These are phyloP conservation scores for Oreonectes daqikongensis DNA, from an alignment of 2,797 vertebrate species.

Conservation along the genomic window DNA sequence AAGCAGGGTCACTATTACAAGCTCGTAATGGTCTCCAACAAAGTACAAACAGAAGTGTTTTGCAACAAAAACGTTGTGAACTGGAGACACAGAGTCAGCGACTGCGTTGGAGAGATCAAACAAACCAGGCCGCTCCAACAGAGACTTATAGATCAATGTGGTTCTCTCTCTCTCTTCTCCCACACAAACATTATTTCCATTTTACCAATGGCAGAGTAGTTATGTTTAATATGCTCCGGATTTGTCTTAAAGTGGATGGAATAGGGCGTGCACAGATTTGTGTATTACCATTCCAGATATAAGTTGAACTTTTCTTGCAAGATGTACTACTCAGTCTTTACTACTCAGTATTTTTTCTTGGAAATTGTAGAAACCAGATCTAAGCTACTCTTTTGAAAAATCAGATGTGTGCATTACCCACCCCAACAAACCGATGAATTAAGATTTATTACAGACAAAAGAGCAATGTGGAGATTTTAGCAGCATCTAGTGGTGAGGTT, in stretches of 20 bases:
- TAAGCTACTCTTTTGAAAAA: too few species aligned
- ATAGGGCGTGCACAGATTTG: neutral
- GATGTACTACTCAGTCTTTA: too few species aligned
- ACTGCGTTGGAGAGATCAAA: slow-evolving; percentile 50
- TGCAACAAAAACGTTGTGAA: slow-evolving; percentile 2
- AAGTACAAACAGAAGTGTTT: slow-evolving; percentile 18
- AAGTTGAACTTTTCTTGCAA: neutral
- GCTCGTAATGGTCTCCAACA: neutral
- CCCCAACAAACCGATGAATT: too few species aligned
- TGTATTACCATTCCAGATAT: neutral
- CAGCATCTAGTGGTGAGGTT: too few species aligned
- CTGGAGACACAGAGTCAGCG: slow-evolving; percentile 10
- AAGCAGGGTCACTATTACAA: slow-evolving; percentile 2
- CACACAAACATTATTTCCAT: slow-evolving; percentile 47
- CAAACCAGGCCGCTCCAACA: slow-evolving; percentile 52
- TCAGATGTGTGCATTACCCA: too few species aligned
- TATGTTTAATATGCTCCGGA: neutral
- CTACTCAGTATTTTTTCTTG: too few species aligned
- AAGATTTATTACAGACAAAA: too few species aligned
- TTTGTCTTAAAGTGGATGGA: neutral
- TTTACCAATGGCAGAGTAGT: slow-evolving; percentile 31
- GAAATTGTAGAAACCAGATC: too few species aligned
- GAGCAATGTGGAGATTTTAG: too few species aligned
- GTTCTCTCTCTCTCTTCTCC: slow-evolving; percentile 40
- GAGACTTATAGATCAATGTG: slow-evolving; percentile 53